Conservation (phyloP, 2,888 invertebrate species). For the Pterobdella sp. region DNA sequence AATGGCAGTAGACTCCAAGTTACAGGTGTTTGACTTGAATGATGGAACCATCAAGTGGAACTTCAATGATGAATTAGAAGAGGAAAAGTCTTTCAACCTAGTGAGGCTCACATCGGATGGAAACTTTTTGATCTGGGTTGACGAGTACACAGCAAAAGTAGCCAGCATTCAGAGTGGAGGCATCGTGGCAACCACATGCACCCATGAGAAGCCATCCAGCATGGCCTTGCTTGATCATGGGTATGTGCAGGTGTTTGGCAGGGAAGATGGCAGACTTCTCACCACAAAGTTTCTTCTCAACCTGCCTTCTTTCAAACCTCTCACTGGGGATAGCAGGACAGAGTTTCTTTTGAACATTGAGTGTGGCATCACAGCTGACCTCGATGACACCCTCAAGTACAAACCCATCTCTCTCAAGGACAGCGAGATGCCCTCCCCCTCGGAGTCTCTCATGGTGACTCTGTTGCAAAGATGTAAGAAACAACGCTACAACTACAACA, state of each 20-base stretch:
- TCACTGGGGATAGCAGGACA: conserved; percentile 26
- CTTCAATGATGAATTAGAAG: conserved; percentile 13
- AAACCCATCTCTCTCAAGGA: conserved; percentile 27
- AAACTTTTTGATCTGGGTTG: conserved; percentile 34
- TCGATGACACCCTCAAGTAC: conserved; percentile 31
- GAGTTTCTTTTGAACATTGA: conserved; percentile 32
- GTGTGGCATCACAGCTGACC: conserved; percentile 21
- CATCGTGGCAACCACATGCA: conserved; percentile 34
- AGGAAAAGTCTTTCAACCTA: conserved; percentile 28
- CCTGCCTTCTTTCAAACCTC: conserved; percentile 22
- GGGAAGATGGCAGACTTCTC: conserved; percentile 38
- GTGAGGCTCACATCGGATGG: conserved; percentile 36
- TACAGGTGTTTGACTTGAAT: conserved; percentile 34
- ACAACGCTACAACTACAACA: conserved; percentile 25
- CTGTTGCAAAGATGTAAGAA: conserved; percentile 32
- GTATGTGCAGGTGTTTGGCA: conserved; percentile 36
- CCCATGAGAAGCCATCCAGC: conserved; percentile 35
- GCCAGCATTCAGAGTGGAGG: conserved; percentile 26
- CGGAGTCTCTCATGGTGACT: conserved; percentile 30
- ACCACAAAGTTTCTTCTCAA: conserved; percentile 34
- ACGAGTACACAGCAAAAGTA: conserved; percentile 34
- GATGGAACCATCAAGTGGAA: conserved; percentile 23
- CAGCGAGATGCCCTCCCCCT: conserved; percentile 32
- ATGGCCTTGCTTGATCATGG: conserved; percentile 35
- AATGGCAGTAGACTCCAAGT: conserved; percentile 34